Percentiles rank a stretch among this genome's conserved stretches.
phyloP scores from a whole-genome alignment of 2,888 invertebrate genomes.

The Melipona bicolor region DNA sequence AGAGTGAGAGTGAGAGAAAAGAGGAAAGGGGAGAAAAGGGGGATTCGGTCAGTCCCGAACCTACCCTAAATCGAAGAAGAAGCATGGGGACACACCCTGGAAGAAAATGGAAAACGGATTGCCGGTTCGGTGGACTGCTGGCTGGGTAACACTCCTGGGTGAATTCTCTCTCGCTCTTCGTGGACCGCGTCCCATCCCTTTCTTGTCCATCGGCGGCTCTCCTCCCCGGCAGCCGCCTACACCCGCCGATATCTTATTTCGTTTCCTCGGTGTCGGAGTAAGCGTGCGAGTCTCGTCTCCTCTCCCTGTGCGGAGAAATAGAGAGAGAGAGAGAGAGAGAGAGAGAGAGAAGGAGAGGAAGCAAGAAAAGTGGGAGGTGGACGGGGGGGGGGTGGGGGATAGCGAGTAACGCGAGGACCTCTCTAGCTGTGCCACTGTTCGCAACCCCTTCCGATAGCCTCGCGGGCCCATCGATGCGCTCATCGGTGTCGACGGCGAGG shows the following conservation, averaged over 20 bases:
- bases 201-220: slow-evolving; percentile 35
- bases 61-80: slow-evolving; percentile 81
- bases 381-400: too few species aligned
- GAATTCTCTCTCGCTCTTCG: slow-evolving; percentile 13
- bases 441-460: slow-evolving; percentile 29
- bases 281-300: background rate
- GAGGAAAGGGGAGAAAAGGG: slow-evolving; percentile 19
- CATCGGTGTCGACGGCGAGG: slow-evolving; percentile 64
- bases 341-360: background rate
- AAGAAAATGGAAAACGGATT: slow-evolving; percentile 74
- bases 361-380: background rate
- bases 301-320: background rate
- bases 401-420: background rate
- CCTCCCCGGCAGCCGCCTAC: slow-evolving; percentile 39
- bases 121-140: slow-evolving; percentile 58
- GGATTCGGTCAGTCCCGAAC: slow-evolving; percentile 70
- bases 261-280: slow-evolving; percentile 53
- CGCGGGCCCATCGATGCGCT: slow-evolving; percentile 54
- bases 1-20: background rate
- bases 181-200: background rate
- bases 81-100: slow-evolving; percentile 80
- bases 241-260: slow-evolving; percentile 76
- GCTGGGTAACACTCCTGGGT: slow-evolving; percentile 44
- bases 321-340: background rate
- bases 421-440: background rate